Conservation (phyloP, 2,797 vertebrate species). For the Naso thynnoides region DNA sequence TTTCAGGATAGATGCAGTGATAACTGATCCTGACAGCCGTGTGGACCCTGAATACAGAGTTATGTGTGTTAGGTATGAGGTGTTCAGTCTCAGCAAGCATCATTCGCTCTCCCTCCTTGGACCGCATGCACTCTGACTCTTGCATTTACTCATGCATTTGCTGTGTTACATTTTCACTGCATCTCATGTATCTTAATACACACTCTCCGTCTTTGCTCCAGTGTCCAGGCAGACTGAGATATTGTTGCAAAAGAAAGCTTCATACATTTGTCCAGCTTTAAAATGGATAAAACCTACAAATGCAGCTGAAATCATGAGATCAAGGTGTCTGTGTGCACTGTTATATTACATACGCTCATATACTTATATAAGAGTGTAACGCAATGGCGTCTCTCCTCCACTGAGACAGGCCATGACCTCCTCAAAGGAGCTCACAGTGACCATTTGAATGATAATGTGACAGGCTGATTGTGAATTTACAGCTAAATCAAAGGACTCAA, state of each 20-base stretch:
- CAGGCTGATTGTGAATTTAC: constrained; percentile 71
- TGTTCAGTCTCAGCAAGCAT: constrained; percentile 6
- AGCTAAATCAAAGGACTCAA: constrained; percentile 59
- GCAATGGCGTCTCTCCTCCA: constrained; percentile 26
- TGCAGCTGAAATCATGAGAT: neutral
- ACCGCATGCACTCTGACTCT: constrained; percentile 23
- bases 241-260: constrained; percentile 20
- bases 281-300: constrained; percentile 17
- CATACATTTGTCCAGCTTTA: constrained; percentile 6
- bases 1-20: constrained; percentile 34
- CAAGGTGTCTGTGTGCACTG: neutral
- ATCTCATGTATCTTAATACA: constrained; percentile 16
- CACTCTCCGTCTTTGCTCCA: constrained; percentile 1
- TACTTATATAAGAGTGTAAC: constrained; percentile 25
- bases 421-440: constrained; percentile 28
- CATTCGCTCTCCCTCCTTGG: constrained; percentile 17
- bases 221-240: constrained; percentile 13
- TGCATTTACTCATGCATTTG: constrained; percentile 36
- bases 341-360: constrained; percentile 24
- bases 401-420: constrained; percentile 50
- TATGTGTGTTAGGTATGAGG: constrained; percentile 19
- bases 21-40: constrained; percentile 42
- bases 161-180: constrained; percentile 24
- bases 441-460: constrained; percentile 70
- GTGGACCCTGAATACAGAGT: constrained; percentile 14